Conservation (phyloP, 30 jellyfish, hydroid and myxozoan species). For the Pelagia noctiluca region DNA sequence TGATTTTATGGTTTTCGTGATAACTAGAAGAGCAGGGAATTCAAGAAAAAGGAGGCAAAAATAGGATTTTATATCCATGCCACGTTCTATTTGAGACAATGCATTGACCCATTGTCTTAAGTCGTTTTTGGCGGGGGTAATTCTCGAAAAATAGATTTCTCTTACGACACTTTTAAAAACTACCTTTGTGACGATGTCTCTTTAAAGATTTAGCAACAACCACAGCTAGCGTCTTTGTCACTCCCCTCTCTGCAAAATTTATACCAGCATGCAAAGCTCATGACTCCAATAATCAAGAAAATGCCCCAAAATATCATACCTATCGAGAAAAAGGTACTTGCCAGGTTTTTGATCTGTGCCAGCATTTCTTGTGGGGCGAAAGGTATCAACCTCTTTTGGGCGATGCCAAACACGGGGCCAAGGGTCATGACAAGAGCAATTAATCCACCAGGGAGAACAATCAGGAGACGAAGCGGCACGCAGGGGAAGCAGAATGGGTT, state of each 20-base stretch:
- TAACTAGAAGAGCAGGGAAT: no score
- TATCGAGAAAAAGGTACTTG: constrained; percentile 87
- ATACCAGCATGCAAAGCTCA: constrained; percentile 86
- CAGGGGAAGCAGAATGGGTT: constrained; percentile 98
- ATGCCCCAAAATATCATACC: constrained; percentile 99
- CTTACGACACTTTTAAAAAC: no score
- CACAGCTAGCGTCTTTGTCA: constrained; percentile 73
- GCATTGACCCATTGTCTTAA: no score
- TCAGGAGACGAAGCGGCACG: constrained; percentile 87
- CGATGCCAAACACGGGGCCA: constrained; percentile 96
- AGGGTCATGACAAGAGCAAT: constrained; percentile 94
- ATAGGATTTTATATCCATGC: no score
- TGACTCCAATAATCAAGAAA: constrained; percentile 69
- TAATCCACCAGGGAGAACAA: constrained; percentile 96
- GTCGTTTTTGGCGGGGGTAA: no score
- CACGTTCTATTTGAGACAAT: no score
- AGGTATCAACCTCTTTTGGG: constrained; percentile 77
- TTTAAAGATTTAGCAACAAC: constrained; percentile 90
- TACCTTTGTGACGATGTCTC: no score
- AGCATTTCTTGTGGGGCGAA: constrained; percentile 91
- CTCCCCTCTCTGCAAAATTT: constrained; percentile 89
- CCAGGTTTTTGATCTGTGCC: constrained; percentile 84
- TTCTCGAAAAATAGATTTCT: no score
- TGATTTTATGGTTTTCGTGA: no score
- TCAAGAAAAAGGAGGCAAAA: no score